Evolutionary conservation across 2,888 invertebrate genomes (phyloP).

Genomic region (Netelia fuscicornis): DNA sequence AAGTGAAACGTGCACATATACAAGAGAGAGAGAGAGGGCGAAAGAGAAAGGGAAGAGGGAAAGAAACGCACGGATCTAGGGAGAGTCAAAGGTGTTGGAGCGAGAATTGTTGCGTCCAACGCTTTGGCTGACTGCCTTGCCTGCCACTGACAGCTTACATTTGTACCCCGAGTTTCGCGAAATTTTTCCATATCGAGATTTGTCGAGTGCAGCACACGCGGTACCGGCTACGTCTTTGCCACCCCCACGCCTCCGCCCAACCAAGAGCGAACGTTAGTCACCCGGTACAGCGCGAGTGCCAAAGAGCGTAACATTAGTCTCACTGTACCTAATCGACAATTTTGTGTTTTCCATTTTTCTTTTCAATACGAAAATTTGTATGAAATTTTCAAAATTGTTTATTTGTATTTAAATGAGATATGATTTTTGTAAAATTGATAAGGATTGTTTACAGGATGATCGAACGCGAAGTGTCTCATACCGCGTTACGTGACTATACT

Average conservation of each 20-base stretch:
- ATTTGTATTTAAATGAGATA: background rate
- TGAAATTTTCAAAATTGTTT: background rate
- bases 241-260: slow-evolving; percentile 2
- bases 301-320: slow-evolving; percentile 1
- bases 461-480: slow-evolving; percentile 36
- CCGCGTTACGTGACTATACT: slow-evolving; percentile 50
- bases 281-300: slow-evolving; percentile 23
- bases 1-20: slow-evolving; percentile 25
- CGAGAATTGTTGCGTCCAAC: slow-evolving; percentile 70
- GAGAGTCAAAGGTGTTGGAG: slow-evolving; percentile 79
- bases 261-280: background rate
- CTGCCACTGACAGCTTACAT: slow-evolving; percentile 83
- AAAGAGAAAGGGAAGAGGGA: background rate
- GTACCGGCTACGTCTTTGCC: background rate
- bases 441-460: slow-evolving; percentile 5
- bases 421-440: background rate
- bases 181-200: slow-evolving; percentile 81
- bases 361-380: background rate
- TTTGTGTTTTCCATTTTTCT: background rate
- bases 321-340: slow-evolving; percentile 17
- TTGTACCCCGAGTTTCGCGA: slow-evolving; percentile 80
- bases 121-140: slow-evolving; percentile 73
- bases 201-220: slow-evolving; percentile 77
- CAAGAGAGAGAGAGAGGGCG: background rate
- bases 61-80: slow-evolving; percentile 63